A percentile compares a stretch with the other conserved stretches of the same genome.
Conservation (phyloP, 2,113 vertebrate genomes). For the Rousettus leschenaultii region DNA sequence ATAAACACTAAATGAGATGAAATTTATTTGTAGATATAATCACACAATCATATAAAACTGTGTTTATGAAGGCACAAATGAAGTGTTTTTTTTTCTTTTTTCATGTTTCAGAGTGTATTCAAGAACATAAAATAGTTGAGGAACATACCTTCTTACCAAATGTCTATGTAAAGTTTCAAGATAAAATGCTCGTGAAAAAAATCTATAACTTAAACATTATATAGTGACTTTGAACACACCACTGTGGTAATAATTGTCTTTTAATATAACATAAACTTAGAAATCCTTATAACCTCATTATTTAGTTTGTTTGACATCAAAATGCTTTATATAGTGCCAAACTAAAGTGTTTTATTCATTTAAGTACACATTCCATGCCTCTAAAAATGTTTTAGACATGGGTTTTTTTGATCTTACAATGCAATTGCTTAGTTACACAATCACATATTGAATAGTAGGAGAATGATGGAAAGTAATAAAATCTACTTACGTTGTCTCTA, state of each 20-base stretch:
- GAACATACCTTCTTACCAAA: background rate
- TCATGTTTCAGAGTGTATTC: background rate
- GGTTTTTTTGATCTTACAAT: background rate
- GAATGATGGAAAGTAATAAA: conserved; percentile 19
- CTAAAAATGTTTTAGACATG: background rate
- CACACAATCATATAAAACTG: background rate
- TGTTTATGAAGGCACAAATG: background rate
- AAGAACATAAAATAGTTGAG: background rate
- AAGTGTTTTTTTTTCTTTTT: background rate
- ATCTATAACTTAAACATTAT: background rate
- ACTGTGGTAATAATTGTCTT: background rate
- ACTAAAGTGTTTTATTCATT: background rate
- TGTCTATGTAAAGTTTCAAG: background rate
- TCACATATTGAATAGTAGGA: background rate
- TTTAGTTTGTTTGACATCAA: background rate
- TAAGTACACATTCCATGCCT: background rate
- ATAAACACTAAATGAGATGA: background rate
- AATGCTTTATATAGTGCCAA: background rate
- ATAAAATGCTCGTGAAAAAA: background rate
- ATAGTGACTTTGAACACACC: background rate
- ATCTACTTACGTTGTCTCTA: background rate
- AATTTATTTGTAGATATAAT: background rate
- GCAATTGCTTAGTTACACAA: conserved; percentile 15
- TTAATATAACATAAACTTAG: background rate
- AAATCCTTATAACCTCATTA: background rate